phyloP scores from a whole-genome alignment of 1,140 invertebrate species.

The Brachionus plicatilis region DNA sequence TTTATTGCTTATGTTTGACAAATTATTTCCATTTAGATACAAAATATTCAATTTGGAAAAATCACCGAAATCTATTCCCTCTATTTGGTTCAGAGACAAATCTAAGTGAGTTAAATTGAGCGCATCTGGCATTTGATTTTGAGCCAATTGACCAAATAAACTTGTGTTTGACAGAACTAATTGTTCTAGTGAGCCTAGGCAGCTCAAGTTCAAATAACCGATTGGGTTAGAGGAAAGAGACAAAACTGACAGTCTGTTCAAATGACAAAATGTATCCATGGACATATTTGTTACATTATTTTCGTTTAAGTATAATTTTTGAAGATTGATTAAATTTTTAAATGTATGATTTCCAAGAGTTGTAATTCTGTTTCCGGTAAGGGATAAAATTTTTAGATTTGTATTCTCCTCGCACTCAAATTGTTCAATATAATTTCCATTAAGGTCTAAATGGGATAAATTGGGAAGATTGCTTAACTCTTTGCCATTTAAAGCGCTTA shows the following conservation, averaged over 20 bases:
- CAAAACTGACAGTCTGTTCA: background rate
- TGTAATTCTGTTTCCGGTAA: background rate
- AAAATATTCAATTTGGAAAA: background rate
- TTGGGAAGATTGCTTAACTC: background rate
- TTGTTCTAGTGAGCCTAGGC: background rate
- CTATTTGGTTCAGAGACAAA: background rate
- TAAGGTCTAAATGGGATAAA: background rate
- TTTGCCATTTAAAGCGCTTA: background rate
- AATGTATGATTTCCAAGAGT: background rate
- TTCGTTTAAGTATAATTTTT: background rate
- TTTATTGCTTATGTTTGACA: background rate
- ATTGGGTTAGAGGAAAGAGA: background rate
- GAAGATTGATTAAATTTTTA: background rate
- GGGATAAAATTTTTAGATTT: background rate
- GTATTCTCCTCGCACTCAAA: background rate
- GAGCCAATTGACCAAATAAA: background rate
- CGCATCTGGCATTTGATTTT: background rate
- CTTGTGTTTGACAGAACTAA: background rate
- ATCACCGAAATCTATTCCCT: background rate
- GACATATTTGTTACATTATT: background rate
- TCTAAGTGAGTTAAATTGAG: background rate
- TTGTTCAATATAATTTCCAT: background rate
- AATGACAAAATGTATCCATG: background rate
- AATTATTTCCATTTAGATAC: background rate
- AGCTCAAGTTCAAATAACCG: background rate